phyloP scores from a whole-genome alignment of 2,797 vertebrate genomes.

The Streptopelia turtur region DNA sequence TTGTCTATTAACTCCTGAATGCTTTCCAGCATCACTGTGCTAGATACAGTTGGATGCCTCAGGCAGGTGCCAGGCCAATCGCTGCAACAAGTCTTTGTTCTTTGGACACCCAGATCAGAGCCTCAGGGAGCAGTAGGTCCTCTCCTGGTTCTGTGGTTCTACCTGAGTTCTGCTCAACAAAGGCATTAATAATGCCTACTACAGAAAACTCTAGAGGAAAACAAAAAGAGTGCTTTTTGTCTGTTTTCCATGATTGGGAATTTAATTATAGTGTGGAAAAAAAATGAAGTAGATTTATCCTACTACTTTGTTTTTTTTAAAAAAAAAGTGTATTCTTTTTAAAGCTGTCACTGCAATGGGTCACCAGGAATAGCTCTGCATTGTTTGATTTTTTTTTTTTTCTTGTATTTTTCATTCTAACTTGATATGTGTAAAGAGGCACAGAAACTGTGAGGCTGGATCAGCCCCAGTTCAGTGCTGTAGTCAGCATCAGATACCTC shows the following conservation, averaged over 20 bases:
- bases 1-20: constrained; percentile 17
- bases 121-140: not conserved
- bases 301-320: not conserved
- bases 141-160: not conserved
- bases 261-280: not conserved
- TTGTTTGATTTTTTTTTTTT: not conserved
- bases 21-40: constrained; percentile 10
- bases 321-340: not conserved
- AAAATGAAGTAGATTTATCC: not conserved
- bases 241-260: not conserved
- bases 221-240: not conserved
- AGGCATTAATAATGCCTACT: not conserved
- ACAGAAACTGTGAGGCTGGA: not conserved
- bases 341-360: not conserved
- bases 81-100: constrained; percentile 20
- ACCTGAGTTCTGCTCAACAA: not conserved
- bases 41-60: constrained; percentile 22
- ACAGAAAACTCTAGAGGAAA: not conserved
- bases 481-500: not conserved
- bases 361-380: not conserved
- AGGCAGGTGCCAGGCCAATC: constrained; percentile 21
- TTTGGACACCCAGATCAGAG: not conserved
- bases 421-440: not conserved
- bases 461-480: not conserved
- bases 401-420: not conserved